Evolutionary conservation across 2,888 invertebrate genomes (phyloP), one percentile per base, ranked within the genome.

Genomic region (Xestoiulus laeticollis): DNA sequence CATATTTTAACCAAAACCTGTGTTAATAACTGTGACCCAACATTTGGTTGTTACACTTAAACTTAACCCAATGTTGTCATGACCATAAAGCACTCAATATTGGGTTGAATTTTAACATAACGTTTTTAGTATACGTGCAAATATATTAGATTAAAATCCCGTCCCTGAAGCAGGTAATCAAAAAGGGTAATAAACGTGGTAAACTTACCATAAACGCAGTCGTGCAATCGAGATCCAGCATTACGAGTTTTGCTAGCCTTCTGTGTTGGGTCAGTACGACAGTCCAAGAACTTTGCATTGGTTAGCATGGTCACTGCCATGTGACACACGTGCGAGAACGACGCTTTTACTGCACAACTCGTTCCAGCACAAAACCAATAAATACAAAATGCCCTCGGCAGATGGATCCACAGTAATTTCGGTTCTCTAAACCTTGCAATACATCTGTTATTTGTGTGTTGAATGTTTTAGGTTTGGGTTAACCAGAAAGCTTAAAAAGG

Each of bases 151-250:
- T 38, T 38, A 8, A 8, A 38, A 38, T 8, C 38, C 38, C 38
- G n/a, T 38, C 38, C 38, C 38, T 38, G 38, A 38, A 5, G 8
- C 0, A 8, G 1, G 8, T 38, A 38, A 38, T 38, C 1, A 38
- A 38, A 38, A 10, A n/a, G 12, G 48, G 59, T 19, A 59, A 59
- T 59, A 59, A n/a, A 59, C n/a, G 6, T 0, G 26, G 12, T 6
- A 33, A 43, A 85, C 85, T 85, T 85, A 44, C 85, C 85, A 33
- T 85, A 85, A 26, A 85, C 22, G 85, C 85, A 85, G 33, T 85
- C 85, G 22, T 33, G 85, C 44, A 44, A 85, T 32, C 85, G 85
- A 43, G 85, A 85, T 85, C 44, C 85, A 32, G 12, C 68, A 68
- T 68, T n/a, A 68, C 12, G 1, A n/a, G 8, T 12, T 12, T 68